Conservation (phyloP, 2,888 invertebrate species). For the Ichneumon xanthorius region DNA sequence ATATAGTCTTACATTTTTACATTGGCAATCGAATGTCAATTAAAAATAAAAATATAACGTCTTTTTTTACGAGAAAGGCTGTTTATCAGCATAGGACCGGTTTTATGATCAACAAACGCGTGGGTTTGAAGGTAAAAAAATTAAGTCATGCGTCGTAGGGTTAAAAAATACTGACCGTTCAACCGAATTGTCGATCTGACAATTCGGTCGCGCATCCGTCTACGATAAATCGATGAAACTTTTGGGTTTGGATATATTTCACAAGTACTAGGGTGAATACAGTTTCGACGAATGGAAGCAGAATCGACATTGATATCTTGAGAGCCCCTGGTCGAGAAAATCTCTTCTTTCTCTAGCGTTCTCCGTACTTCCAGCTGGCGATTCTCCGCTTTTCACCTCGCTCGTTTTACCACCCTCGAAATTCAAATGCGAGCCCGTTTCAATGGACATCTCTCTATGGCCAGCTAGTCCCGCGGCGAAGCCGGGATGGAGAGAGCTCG, state of each 20-base stretch:
- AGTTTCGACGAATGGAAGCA: constrained; percentile 11
- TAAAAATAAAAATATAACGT: too few species aligned
- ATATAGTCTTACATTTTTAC: too few species aligned
- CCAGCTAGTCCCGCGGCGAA: constrained; percentile 9
- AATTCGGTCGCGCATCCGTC: too few species aligned
- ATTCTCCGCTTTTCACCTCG: constrained; percentile 37
- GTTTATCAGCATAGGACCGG: too few species aligned
- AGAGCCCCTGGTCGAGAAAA: constrained; percentile 23
- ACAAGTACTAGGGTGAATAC: not conserved
- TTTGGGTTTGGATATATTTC: not conserved
- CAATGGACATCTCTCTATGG: constrained; percentile 42
- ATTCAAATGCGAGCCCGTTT: constrained; percentile 49
- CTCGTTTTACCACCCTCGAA: constrained; percentile 25
- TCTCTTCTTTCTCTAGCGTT: not conserved
- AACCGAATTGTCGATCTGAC: too few species aligned
- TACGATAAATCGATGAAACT: too few species aligned
- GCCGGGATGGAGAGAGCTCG: not conserved
- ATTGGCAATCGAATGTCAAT: too few species aligned
- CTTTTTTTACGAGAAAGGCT: too few species aligned
- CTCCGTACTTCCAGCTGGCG: not conserved
- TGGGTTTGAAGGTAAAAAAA: too few species aligned
- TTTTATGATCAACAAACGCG: too few species aligned
- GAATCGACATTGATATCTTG: constrained; percentile 31
- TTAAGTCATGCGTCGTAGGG: too few species aligned
- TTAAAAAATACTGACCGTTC: too few species aligned